phyloP scores from a whole-genome alignment of 1,140 invertebrate species.

The Microplitis demolitor region DNA sequence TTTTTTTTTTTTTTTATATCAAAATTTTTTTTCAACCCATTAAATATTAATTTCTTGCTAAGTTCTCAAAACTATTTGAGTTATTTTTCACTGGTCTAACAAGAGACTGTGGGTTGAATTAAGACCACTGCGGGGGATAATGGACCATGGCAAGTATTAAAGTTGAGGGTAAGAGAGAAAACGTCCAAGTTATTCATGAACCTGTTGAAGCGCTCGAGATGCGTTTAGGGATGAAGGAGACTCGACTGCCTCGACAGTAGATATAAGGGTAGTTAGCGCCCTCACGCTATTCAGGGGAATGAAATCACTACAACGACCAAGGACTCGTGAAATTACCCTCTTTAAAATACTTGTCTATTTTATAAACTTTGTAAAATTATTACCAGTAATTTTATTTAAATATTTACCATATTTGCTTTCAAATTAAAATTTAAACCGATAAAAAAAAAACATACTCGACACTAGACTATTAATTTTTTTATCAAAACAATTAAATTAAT shows the following conservation, averaged over 20 bases:
- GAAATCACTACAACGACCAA: slow-evolving; percentile 56
- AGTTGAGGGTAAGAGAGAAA: slow-evolving; percentile 13
- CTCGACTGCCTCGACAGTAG: slow-evolving; percentile 38
- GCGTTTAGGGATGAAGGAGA: slow-evolving; percentile 51
- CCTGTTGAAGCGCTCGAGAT: slow-evolving; percentile 61
- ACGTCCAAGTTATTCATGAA: slow-evolving; percentile 60
- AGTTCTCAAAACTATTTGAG: too few relatives aligned
- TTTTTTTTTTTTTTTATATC: neutral
- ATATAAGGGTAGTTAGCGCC: slow-evolving; percentile 56
- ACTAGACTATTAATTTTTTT: too few relatives aligned
- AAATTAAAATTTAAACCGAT: too few relatives aligned
- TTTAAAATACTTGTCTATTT: slow-evolving; percentile 38
- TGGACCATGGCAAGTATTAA: neutral
- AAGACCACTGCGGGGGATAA: neutral
- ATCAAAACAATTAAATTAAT: too few relatives aligned
- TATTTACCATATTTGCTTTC: too few relatives aligned
- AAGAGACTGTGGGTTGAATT: too few relatives aligned
- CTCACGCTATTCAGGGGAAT: slow-evolving; percentile 43
- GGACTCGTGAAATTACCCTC: slow-evolving; percentile 59
- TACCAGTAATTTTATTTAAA: too few relatives aligned
- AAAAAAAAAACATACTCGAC: too few relatives aligned
- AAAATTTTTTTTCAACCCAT: neutral
- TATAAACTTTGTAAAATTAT: too few relatives aligned
- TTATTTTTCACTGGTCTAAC: neutral
- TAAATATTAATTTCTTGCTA: too few relatives aligned